Base-by-base conservation (phyloP, 2,888 invertebrate genomes). In the Rhodophaea formosa region DNA sequence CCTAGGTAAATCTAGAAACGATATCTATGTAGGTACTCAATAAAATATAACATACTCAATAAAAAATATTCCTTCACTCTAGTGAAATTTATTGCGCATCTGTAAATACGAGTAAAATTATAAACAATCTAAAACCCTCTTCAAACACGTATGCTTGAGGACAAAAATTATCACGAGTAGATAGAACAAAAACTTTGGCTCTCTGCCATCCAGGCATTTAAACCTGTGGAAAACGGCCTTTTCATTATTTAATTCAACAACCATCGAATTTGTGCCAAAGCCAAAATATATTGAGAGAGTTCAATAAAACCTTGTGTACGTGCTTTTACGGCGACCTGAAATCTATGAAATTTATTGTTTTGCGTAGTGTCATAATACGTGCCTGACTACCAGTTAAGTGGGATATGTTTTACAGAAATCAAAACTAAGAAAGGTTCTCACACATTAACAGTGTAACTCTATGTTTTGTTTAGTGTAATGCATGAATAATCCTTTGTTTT, bases 201-300 rank as follows among this genome's bases (percentile, higher is more conserved):
- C 73, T 62, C 61, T 78, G 86, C 88, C 88, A 88, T 81, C 79
- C 69, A 70, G 68, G 75, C 77, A 77, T 79, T 84, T 80, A 78
- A 88, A 84, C 79, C 84, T 83, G 84, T 77, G 82, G 80, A 71
- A 75, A 84, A 86, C 78, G 76, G 81, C 80, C 77, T 77, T 84
- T 83, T 84, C 82, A 84, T 84, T 84, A 83, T 87, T 86, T 86
- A 86, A 87, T 87, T 88, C 84, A 85, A 86, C 84, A 86, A 85
- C 80, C 80, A 74, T 78, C 73, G 80, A 79, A 84, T 83, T 85
- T 85, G 84, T 71, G 78, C 79, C 79, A 75, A 77, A 77, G 83
- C 85, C 84, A 84, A 84, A 82, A 82, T 79, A 82, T 80, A 81
- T 79, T 74, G 77, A 74, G 71, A 69, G 65, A 65, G 62, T 71